Conservation (phyloP, 2,797 vertebrate genomes). For the Heteromormyrus szaboi region DNA sequence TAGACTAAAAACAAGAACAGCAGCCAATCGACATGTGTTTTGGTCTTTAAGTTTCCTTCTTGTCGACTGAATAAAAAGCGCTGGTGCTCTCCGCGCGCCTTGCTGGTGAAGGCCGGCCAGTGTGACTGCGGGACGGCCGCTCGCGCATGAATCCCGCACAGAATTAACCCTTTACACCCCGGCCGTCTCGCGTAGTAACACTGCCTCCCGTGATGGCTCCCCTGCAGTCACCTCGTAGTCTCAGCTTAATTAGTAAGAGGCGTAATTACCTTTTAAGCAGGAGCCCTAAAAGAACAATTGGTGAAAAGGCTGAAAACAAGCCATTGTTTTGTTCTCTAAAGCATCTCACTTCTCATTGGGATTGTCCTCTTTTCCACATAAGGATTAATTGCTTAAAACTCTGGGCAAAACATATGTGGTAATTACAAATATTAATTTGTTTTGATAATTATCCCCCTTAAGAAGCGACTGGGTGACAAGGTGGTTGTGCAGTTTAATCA, state of each 20-base stretch:
- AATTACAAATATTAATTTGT: constrained; percentile 13
- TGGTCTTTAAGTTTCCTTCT: background rate
- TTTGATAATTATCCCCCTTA: constrained; percentile 7
- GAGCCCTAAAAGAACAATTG: background rate
- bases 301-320: background rate
- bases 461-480: background rate
- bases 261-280: background rate
- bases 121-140: background rate
- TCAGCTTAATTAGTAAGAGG: constrained; percentile 8
- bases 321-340: constrained; percentile 4
- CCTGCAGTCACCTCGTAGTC: background rate
- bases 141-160: background rate
- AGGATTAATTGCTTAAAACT: constrained; percentile 1
- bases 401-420: background rate
- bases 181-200: background rate
- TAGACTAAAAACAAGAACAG: background rate
- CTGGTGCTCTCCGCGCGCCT: background rate
- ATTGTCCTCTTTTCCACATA: background rate
- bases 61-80: background rate
- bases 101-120: background rate
- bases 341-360: constrained; percentile 10
- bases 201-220: background rate
- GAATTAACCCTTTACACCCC: background rate
- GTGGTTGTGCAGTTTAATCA: background rate
- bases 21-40: background rate